A percentile compares a stretch with the other conserved stretches of the same genome.
Evolutionary conservation across 2,113 vertebrate species (phyloP).

Genomic region (Dasyurus viverrinus): DNA sequence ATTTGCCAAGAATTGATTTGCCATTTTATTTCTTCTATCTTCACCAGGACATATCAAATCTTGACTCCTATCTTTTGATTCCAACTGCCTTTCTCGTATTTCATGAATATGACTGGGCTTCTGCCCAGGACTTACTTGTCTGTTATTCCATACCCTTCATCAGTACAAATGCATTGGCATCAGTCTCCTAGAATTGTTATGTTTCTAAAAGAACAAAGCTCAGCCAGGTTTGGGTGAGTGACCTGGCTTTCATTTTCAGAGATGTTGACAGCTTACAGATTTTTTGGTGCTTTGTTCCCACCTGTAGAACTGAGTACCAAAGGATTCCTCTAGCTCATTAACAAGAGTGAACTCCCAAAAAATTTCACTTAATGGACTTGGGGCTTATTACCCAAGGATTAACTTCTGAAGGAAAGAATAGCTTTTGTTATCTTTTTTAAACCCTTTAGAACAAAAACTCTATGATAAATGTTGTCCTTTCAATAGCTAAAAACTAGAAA

Average conservation of each 20-base stretch:
- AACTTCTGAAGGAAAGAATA: conserved; percentile 63
- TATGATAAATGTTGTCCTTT: conserved; percentile 26
- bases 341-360: conserved; percentile 60
- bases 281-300: conserved; percentile 38
- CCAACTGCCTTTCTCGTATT: conserved; percentile 56
- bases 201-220: conserved; percentile 67
- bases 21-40: conserved; percentile 42
- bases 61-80: conserved; percentile 55
- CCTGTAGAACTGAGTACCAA: conserved; percentile 46
- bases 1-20: conserved; percentile 9
- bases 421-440: conserved; percentile 31
- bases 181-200: conserved; percentile 50
- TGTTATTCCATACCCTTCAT: conserved; percentile 42
- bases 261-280: conserved; percentile 35
- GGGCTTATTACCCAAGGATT: conserved; percentile 59
- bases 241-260: conserved; percentile 39
- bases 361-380: conserved; percentile 47
- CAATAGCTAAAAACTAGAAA: conserved; percentile 25
- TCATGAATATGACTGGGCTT: conserved; percentile 67
- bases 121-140: conserved; percentile 49
- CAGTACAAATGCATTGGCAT: conserved; percentile 50
- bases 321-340: conserved; percentile 68
- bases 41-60: conserved; percentile 21
- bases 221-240: not conserved
- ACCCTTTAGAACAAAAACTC: conserved; percentile 18